Evolutionary conservation across 2,797 vertebrate genomes (phyloP), one percentile per base, ranked within the genome.

Genomic region (Serranus cabrilla): DNA sequence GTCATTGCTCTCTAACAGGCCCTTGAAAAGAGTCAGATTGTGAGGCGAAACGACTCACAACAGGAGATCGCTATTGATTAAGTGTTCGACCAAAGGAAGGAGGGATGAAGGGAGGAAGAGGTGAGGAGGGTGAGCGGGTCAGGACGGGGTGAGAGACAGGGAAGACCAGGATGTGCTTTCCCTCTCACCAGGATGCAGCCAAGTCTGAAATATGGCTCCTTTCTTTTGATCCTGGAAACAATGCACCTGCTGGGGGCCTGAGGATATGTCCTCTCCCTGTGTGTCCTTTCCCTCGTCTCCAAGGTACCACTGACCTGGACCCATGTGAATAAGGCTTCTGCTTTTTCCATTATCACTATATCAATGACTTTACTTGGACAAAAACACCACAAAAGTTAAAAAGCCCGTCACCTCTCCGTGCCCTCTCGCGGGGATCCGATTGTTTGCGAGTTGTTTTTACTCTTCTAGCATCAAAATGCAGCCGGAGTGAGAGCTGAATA

Each of bases 161-260:
- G 73, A 76, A 62, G 73, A 87, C 83, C 83, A 65, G 87, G 88
- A 90, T 67, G 21, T 86, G 56, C 54, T 77, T 68, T 80, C 75
- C 43, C 21, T 79, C 80, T 88, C 83, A 80, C 76, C 71, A 84
- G 84, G 90, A 83, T 89, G 56, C 47, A 69, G 51, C 51, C 54
- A 39, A 61, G 78, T 82, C 83, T 87, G 87, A 94, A 90, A 90
- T 91, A 91, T 82, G 74, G 74, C 91, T 78, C 42, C 23, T 47
- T 79, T 80, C 78, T 81, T 92, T 91, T 92, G 77, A 91, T 86
- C 76, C 49, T 71, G 73, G 63, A 85, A 81, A 92, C 90, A 93
- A 90, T 88, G 82, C 47, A 89, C 85, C 83, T 86, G 88, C 90
- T 86, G 92, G 88, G 86, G 82, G 80, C 86, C 90, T 66, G 66